phyloP scores from a whole-genome alignment of 2,888 invertebrate species.

The Allygus modestus region DNA sequence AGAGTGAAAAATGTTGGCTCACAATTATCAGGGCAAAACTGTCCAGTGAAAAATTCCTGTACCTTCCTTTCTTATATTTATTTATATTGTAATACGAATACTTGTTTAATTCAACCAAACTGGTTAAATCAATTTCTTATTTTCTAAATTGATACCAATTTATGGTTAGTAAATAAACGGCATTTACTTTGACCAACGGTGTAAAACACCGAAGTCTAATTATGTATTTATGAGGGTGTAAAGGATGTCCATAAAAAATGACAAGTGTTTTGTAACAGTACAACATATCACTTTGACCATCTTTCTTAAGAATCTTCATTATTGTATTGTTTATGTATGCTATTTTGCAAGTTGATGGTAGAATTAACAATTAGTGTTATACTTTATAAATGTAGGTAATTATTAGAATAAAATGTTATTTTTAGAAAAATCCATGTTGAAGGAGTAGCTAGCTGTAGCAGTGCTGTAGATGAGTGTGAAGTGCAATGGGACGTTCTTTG shows the following conservation, averaged over 20 bases:
- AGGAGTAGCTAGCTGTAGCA: constrained; percentile 27
- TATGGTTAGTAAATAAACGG: background rate
- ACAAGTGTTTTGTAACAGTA: constrained; percentile 12
- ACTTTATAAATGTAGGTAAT: constrained; percentile 6
- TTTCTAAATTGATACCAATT: background rate
- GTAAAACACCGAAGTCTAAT: background rate
- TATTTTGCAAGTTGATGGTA: background rate
- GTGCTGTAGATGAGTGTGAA: constrained; percentile 24
- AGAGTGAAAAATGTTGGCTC: too few relatives aligned
- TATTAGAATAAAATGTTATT: background rate
- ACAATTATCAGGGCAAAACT: too few relatives aligned
- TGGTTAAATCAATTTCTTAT: background rate
- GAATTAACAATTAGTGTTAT: constrained; percentile 29
- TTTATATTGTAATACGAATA: background rate
- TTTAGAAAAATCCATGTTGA: background rate
- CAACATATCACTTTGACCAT: constrained; percentile 32
- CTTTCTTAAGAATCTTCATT: constrained; percentile 17
- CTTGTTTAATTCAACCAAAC: background rate
- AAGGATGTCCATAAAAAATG: background rate
- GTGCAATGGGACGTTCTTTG: constrained; percentile 42
- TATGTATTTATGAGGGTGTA: background rate
- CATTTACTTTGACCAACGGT: background rate
- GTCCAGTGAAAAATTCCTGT: too few relatives aligned
- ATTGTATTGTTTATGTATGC: background rate
- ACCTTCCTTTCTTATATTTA: background rate